Percentiles rank a stretch among this genome's conserved stretches.
These are phyloP conservation scores for Maniola jurtina DNA, from an alignment of 1,140 invertebrate genomes.

Conservation along the genomic window DNA sequence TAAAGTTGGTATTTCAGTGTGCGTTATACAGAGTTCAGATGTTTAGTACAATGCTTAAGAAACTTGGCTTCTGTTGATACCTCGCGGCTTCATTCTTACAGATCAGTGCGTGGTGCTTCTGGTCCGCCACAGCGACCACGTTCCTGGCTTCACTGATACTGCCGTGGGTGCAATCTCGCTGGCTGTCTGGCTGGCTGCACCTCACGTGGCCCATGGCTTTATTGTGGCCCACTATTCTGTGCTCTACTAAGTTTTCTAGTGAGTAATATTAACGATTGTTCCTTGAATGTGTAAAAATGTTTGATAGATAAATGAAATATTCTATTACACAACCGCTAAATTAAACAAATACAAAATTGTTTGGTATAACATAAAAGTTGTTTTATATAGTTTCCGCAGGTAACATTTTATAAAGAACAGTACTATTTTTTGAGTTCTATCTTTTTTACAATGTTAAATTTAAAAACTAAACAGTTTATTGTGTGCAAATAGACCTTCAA, in stretches of 20 bases:
- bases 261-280: not conserved
- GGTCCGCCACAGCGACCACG: constrained; percentile 28
- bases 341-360: too few relatives aligned
- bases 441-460: not conserved
- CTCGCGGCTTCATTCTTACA: not conserved
- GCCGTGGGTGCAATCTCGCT: constrained; percentile 32
- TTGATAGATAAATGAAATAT: too few relatives aligned
- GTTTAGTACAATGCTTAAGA: too few relatives aligned
- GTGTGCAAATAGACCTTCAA: too few relatives aligned
- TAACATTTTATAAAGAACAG: not conserved
- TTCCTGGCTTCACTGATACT: constrained; percentile 28
- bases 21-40: too few relatives aligned
- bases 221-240: constrained; percentile 49
- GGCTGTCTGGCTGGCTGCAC: constrained; percentile 46
- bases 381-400: too few relatives aligned
- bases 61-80: too few relatives aligned
- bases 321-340: too few relatives aligned
- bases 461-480: not conserved
- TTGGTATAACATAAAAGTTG: too few relatives aligned
- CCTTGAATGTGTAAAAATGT: too few relatives aligned
- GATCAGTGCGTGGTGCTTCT: constrained; percentile 16
- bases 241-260: constrained; percentile 51
- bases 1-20: too few relatives aligned
- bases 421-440: not conserved
- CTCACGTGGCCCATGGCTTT: constrained; percentile 46